phyloP scores from a whole-genome alignment of 2,113 vertebrate genomes.

The pig (Sus scrofa) region T2T-Sscrofa CM000824.6:195212501-195213000 shows the following conservation, averaged over 20 bases:
- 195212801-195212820: neutral
- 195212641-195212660: neutral
- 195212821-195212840: conserved; percentile 49
- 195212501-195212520: neutral
- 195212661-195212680: neutral
- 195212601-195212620: neutral
- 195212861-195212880: neutral
- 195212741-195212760: conserved; percentile 29
- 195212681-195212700: neutral
- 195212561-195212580: neutral
- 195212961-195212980: neutral
- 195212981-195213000: neutral
- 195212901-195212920: neutral
- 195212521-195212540: neutral
- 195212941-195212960: neutral
- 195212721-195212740: neutral
- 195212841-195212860: neutral
- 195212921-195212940: neutral
- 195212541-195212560: neutral
- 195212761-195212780: neutral
- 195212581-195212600: no score
- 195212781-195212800: neutral
- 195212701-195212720: neutral
- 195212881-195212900: conserved; percentile 2
- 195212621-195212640: neutral